Evolutionary conservation across 2,888 invertebrate species (phyloP).

Genomic region (Rhorus exstirpatorius): DNA sequence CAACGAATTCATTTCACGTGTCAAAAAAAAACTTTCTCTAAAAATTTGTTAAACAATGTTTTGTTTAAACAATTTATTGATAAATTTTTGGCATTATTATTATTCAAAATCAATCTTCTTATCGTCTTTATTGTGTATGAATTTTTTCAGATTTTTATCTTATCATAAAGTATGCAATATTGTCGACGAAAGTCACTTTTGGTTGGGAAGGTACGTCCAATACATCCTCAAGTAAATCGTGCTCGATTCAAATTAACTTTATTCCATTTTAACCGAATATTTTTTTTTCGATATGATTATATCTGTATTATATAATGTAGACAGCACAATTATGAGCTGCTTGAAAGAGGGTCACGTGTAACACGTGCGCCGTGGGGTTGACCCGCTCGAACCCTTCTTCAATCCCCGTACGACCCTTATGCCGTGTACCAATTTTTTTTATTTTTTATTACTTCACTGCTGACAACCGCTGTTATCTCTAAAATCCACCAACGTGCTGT

Average conservation of each 20-base stretch:
- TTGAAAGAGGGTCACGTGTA: slow-evolving; percentile 50
- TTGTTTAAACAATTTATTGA: no score
- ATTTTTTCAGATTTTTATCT: no score
- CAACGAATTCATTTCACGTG: no score
- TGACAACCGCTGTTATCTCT: slow-evolving; percentile 32
- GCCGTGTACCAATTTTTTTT: slow-evolving; percentile 27
- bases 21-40: no score
- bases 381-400: slow-evolving; percentile 43
- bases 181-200: no score
- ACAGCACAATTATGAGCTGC: slow-evolving; percentile 24
- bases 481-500: slow-evolving; percentile 31
- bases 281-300: slow-evolving; percentile 10
- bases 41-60: no score
- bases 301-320: slow-evolving; percentile 3
- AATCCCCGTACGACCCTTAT: slow-evolving; percentile 25
- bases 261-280: background rate
- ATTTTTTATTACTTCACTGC: slow-evolving; percentile 3
- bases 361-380: slow-evolving; percentile 50
- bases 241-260: background rate
- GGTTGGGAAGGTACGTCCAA: no score
- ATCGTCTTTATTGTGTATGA: no score
- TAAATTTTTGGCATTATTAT: no score
- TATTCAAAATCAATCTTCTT: no score
- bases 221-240: no score
- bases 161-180: no score